Base-by-base conservation (phyloP, 2,797 vertebrate species). In the Phrynocephalus forsythii region DNA sequence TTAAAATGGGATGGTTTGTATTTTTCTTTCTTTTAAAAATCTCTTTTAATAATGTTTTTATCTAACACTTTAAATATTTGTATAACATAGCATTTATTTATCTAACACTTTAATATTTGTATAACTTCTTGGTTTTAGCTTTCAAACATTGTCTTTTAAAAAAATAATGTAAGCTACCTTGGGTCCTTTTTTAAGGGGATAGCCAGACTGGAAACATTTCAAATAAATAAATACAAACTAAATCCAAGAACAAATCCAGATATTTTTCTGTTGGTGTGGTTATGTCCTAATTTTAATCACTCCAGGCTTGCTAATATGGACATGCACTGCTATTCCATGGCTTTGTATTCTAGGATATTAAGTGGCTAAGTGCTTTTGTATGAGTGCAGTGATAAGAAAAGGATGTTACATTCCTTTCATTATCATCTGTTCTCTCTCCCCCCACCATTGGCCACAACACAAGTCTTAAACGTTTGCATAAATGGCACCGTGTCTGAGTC, bases 401-500 rank as follows among this genome's bases (percentile, higher is more conserved):
- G 78, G 48, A 56, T 75, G n/a, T 66, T 75, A 20, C 69, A 76
- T 33, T 88, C 71, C 76, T 66, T 76, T 85, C 44, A 75, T 33
- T 33, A 75, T 15, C 16, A 67, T 2, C 20, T 38, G 28, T 18
- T 18, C 24, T 63, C 18, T 33, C 33, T 2, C 33, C 33, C 22
- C 18, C 72, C 38, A 22, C 6, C 15, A 38, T 68, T 67, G 72
- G 71, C 78, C 11, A 68, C 63, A 68, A n/a, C 87, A 85, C 33
- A 79, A 68, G 78, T 66, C 82, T 84, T 83, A 71, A 83, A 69
- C 67, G 87, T 85, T 85, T 88, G 78, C 87, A 80, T 81, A 85
- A 85, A 68, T 80, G 71, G 87, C 26, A 68, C 60, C 78, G 67
- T 81, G 83, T 88, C 72, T 81, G 83, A 81, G 83, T 81, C 60